Evolutionary conservation across 2,113 vertebrate species (phyloP).

Genomic region (Dromiciops gliroides): DNA sequence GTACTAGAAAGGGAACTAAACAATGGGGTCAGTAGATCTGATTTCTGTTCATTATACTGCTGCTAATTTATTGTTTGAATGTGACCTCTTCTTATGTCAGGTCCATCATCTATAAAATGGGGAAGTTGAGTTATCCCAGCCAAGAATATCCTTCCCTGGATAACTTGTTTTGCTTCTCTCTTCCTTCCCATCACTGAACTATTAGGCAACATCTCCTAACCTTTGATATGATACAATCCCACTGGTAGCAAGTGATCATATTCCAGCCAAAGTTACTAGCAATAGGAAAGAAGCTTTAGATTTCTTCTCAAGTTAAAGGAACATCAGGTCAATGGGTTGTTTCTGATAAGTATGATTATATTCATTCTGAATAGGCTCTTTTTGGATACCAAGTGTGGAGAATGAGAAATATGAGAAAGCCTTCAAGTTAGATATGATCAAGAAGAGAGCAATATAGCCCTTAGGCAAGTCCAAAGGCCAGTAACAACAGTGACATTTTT

Average conservation of each 20-base stretch:
- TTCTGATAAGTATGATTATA: conserved; percentile 14
- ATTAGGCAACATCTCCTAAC: neutral
- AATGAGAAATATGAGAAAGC: neutral
- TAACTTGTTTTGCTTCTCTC: neutral
- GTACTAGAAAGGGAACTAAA: neutral
- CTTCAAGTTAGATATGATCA: conserved; percentile 42
- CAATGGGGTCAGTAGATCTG: neutral
- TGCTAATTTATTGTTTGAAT: neutral
- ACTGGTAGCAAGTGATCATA: neutral
- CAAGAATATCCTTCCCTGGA: neutral
- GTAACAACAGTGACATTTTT: conserved; percentile 15
- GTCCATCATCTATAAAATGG: neutral
- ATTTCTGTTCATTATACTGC: neutral
- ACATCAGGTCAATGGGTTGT: neutral
- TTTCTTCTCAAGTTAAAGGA: neutral
- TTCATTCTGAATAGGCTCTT: conserved; percentile 13
- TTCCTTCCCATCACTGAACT: neutral
- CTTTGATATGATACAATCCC: neutral
- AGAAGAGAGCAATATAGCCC: neutral
- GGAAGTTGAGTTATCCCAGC: neutral
- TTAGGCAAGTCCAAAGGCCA: neutral
- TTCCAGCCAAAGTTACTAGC: neutral
- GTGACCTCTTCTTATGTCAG: neutral
- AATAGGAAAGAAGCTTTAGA: neutral
- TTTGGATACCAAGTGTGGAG: conserved; percentile 20